phyloP scores from a whole-genome alignment of 2,888 invertebrate species.

The Rugalucina vietnamica region DNA sequence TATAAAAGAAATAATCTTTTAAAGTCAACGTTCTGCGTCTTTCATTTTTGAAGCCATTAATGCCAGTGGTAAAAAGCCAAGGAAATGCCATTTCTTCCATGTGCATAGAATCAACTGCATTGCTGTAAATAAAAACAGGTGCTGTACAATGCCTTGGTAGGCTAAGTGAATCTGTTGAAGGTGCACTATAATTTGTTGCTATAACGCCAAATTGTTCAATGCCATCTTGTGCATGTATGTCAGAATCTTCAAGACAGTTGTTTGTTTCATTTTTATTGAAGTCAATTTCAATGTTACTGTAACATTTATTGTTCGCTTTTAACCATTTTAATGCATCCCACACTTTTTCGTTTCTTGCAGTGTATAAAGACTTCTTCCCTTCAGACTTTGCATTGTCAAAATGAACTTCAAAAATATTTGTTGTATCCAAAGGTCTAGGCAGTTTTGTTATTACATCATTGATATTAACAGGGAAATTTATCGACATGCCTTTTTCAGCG shows the following conservation, averaged over 20 bases:
- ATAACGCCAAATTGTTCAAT: not conserved
- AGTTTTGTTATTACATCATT: slow-evolving; percentile 7
- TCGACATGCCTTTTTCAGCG: slow-evolving; percentile 44
- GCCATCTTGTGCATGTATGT: not conserved
- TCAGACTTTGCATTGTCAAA: not conserved
- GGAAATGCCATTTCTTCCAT: slow-evolving; percentile 35
- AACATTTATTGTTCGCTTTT: slow-evolving; percentile 37
- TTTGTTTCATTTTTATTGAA: not conserved
- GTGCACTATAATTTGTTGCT: slow-evolving; percentile 3
- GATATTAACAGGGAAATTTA: slow-evolving; percentile 44
- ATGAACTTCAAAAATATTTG: not conserved
- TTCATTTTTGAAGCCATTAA: not conserved
- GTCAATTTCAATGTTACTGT: not conserved
- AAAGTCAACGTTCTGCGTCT: slow-evolving; percentile 12
- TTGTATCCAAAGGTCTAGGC: not conserved
- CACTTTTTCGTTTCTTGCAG: slow-evolving; percentile 9
- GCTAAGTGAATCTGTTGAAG: not conserved
- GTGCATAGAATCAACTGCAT: not conserved
- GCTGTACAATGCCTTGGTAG: not conserved
- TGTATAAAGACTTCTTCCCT: not conserved
- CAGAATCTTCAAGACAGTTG: not conserved
- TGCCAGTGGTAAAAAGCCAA: slow-evolving; percentile 27
- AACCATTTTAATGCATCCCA: slow-evolving; percentile 39
- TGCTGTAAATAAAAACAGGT: slow-evolving; percentile 2
- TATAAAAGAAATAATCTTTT: slow-evolving; percentile 8